Base-by-base conservation (phyloP, 37 sponge, comb jelly and placozoan species). In the Haliclona indistincta region DNA sequence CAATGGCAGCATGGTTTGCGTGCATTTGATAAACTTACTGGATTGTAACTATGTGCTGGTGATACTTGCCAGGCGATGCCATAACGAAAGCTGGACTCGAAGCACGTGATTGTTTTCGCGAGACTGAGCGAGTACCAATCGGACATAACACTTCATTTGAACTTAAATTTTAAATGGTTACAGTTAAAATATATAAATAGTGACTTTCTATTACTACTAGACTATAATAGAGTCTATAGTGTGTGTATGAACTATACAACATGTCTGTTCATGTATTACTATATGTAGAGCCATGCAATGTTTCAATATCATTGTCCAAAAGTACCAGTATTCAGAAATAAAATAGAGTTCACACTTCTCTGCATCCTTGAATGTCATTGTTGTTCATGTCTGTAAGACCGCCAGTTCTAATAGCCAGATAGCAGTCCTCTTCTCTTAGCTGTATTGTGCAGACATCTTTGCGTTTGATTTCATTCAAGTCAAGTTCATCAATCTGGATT, bases 391-490 rank as follows among this genome's bases (percentile, higher is more conserved):
- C 96, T 36, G 29, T 26, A 15, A 95, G 62, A 20, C 90, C 96
- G 29, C 73, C 87, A 35, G 78, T 76, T 32, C 84, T 58, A 34
- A 70, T 82, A 30, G 79, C 93, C 17, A 95, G 75, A 73, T 67
- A 95, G 68, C 96, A 95, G 76, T 86, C 87, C 32, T 64, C 30
- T 20, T 28, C 78, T 11, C 77, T 55, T 4, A 83, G 63, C 0
- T 56, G 64, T 1, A 81, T 73, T 8, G 89, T 95, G 70, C 96
- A 95, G 83, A 95, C 62, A 47, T 91, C 84, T 52, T 90, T 75
- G 1, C 91, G 78, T 43, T 94, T 94, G 71, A 94, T 87, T 66
- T 86, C 95, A 70, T 94, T 94, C 58, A 94, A 41, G 67, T 94
- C 95, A 23, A 47, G 71, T 29, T 81, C 70, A 43, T 63, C 23